Conservation (phyloP, 2,113 vertebrate genomes). For the Rhabdornis inornatus region DNA sequence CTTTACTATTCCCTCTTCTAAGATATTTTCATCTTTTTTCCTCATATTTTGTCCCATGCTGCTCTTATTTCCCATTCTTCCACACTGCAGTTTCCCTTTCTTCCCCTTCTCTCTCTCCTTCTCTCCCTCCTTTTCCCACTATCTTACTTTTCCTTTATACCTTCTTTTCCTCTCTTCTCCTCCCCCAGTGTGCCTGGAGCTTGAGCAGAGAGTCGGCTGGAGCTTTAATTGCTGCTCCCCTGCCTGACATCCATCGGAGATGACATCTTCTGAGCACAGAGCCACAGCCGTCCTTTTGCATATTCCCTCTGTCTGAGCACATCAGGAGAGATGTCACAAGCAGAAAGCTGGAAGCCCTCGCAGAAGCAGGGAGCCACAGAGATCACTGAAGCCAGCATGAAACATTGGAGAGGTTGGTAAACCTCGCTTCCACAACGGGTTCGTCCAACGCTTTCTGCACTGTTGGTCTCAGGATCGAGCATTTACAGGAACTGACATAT, state of each 20-base stretch:
- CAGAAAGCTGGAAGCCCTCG: constrained; percentile 63
- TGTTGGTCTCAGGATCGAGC: constrained; percentile 25
- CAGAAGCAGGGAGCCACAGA: constrained; percentile 24
- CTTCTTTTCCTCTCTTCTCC: neutral
- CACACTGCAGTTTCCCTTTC: neutral
- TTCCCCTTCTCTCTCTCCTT: neutral
- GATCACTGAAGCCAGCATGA: constrained; percentile 51
- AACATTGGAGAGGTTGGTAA: constrained; percentile 64
- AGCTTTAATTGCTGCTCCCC: constrained; percentile 64
- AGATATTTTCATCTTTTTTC: neutral
- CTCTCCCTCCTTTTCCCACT: neutral
- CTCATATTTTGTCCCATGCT: neutral
- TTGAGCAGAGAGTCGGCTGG: neutral
- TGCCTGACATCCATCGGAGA: constrained; percentile 69
- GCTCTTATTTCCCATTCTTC: neutral
- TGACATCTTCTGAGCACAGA: constrained; percentile 72
- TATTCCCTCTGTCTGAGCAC: constrained; percentile 78
- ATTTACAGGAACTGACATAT: constrained; percentile 66
- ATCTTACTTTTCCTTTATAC: neutral
- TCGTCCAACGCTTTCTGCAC: constrained; percentile 64
- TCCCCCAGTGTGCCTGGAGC: constrained; percentile 50
- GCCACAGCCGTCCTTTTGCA: constrained; percentile 74
- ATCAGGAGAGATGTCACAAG: constrained; percentile 74
- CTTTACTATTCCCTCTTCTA: neutral
- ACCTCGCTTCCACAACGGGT: constrained; percentile 43